These are phyloP conservation scores for Buceros bicornis DNA, from an alignment of 2,797 vertebrate species.

Conservation along the genomic window DNA sequence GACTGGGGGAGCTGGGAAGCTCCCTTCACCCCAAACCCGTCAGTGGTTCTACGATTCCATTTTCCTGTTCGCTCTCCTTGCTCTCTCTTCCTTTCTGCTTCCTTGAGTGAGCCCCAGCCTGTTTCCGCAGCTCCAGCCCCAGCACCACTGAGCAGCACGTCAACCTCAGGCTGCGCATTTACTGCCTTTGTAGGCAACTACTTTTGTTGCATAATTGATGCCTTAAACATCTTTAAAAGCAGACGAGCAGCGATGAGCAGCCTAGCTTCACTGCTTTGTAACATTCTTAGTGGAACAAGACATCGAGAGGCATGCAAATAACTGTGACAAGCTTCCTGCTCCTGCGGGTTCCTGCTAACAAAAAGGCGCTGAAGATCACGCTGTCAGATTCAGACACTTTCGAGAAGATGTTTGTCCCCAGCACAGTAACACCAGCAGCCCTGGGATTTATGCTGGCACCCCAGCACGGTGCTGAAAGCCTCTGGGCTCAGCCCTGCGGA, in stretches of 20 bases:
- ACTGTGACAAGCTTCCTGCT: not conserved
- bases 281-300: not conserved
- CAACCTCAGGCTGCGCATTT: accelerated
- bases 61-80: not conserved
- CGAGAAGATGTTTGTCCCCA: not conserved
- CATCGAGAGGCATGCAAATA: not conserved
- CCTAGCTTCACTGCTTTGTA: not conserved
- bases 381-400: not conserved
- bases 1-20: too few species aligned
- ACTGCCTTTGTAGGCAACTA: not conserved
- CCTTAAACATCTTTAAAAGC: not conserved
- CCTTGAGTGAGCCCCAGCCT: not conserved
- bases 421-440: not conserved
- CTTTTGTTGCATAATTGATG: not conserved
- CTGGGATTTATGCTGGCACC: not conserved
- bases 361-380: not conserved
- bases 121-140: not conserved
- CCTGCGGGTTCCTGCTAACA: not conserved
- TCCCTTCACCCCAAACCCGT: too few species aligned
- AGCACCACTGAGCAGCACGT: not conserved
- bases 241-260: not conserved
- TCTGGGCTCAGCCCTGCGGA: not conserved
- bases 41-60: not conserved
- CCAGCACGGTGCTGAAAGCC: not conserved
- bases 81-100: not conserved